Base-by-base conservation (phyloP, 2,797 vertebrate species). In the Threskiornis aethiopicus region DNA sequence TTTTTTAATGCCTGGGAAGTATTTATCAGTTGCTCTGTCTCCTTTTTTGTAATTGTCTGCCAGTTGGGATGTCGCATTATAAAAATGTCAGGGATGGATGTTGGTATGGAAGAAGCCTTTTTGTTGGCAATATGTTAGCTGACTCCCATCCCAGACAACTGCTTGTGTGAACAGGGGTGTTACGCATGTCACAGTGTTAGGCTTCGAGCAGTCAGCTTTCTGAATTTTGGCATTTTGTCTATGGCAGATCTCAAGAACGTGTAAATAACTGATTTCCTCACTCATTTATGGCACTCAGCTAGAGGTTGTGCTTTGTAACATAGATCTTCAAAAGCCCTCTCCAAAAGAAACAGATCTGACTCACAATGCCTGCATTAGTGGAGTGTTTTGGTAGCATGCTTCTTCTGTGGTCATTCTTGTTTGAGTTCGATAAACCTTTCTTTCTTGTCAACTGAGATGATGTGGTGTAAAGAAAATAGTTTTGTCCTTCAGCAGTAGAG, bases 331-430 rank as follows among this genome's bases (percentile, higher is more conserved):
- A 26, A 65, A 67, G 8, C 35, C 35, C 15, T 88, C 31, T 91
- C 66, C 66, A 72, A 88, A 83, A 79, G 80, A 94, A 96, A 67
- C n/a, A 89, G 51, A 24, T 89, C 62, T 89, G 59, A 87, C 37
- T 84, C 57, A 67, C 28, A 66, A 9, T 79, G 44, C 57, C 47
- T 70, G 11, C 37, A n/a, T 76, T 88, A 72, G 46, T 66, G n/a
- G 33, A 47, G 55, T 70, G 25, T 33, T 89, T 78, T 79, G 29
- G 80, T 84, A 79, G 35, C 2, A 0, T 24, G 42, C 2, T 73
- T 0, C 69, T 94, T 71, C 62, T 93, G 29, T 69, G 54, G 55
- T 67, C 29, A 3, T 64, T 93, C 46, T 78, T 83, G 12, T 62
- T 15, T 5, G 46, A 71, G 31, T 90, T 78, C 52, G 82, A 71